Evolutionary conservation across 1,140 invertebrate genomes (phyloP).

Genomic region (Harlomillsia oculata): DNA sequence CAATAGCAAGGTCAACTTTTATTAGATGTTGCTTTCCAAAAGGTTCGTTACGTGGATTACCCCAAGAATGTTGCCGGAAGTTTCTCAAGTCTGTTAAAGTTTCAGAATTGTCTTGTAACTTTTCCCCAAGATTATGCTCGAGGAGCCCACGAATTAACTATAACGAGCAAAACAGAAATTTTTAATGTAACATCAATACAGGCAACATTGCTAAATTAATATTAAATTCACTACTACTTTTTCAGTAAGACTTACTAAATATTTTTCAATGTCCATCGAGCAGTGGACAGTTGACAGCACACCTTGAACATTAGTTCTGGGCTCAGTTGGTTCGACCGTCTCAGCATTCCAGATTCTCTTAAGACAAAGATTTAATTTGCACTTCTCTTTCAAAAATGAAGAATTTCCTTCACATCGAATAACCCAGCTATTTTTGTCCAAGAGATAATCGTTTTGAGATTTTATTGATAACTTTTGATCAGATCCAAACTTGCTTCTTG

Average conservation of each 20-base stretch:
- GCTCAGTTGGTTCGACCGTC: slow-evolving; percentile 31
- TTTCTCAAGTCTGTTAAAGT: no score
- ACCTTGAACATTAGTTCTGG: slow-evolving; percentile 61
- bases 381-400: slow-evolving; percentile 66
- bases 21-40: background rate
- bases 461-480: background rate
- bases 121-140: slow-evolving; percentile 84
- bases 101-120: slow-evolving; percentile 51
- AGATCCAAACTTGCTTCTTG: background rate
- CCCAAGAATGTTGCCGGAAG: no score
- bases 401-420: slow-evolving; percentile 37
- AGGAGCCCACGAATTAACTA: slow-evolving; percentile 71
- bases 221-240: no score
- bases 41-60: background rate
- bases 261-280: slow-evolving; percentile 73
- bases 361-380: slow-evolving; percentile 64
- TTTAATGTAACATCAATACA: background rate
- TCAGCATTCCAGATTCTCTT: slow-evolving; percentile 46
- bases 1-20: slow-evolving; percentile 46
- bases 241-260: slow-evolving; percentile 54
- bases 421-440: slow-evolving; percentile 16
- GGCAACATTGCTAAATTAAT: no score
- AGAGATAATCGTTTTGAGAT: slow-evolving; percentile 21
- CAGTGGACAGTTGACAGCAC: slow-evolving; percentile 74
- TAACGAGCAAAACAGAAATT: background rate